Evolutionary conservation across 1,140 invertebrate species (phyloP), one percentile per base, ranked within the genome.

Genomic region (Drosophila nannoptera): DNA sequence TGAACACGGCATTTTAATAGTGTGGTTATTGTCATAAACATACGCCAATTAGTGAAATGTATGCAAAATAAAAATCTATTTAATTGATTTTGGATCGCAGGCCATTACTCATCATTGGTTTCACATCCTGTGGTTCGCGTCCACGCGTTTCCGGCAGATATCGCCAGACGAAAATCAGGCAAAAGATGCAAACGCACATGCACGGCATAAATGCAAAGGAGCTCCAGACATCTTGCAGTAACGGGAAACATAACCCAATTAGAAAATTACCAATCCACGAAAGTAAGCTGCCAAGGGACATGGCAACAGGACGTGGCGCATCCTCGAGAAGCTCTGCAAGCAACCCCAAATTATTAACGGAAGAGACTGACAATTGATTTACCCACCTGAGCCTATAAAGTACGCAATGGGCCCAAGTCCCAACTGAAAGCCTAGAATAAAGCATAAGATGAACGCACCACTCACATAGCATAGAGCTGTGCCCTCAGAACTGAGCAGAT

Each of bases 201-300:
- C 95, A 96, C 7, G 95, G 90, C 7, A 95, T 88, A 81, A 95
- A 96, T 1, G 93, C 93, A 58, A 92, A 93, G 4, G 94, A 86
- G 7, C 93, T 93, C 35, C 95, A 91, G 32, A 84, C 43, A 8
- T 65, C 81, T 62, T 94, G 91, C 56, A 96, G 87, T 5, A 90
- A 83, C 5, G 93, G 94, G 90, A 97, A 96, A 29, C 91, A 90
- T 91, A 96, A 93, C 14, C 94, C 96, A 45, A 98, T 93, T 0
- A 96, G 69, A 80, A 98, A 97, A 89, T 97, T 98, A 14, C 94
- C 94, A 8, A 92, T 92, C 97, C 97, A 98, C 88, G 97, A 98
- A 46, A 93, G 93, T 60, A 97, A 91, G 54, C 96, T 96, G 7
- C 96, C 96, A 60, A 97, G 91, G 43, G 96, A 94, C 94, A 97